These are phyloP conservation scores for Helicolenus hilgendorfi DNA, from an alignment of 2,797 vertebrate species.

Conservation along the genomic window DNA sequence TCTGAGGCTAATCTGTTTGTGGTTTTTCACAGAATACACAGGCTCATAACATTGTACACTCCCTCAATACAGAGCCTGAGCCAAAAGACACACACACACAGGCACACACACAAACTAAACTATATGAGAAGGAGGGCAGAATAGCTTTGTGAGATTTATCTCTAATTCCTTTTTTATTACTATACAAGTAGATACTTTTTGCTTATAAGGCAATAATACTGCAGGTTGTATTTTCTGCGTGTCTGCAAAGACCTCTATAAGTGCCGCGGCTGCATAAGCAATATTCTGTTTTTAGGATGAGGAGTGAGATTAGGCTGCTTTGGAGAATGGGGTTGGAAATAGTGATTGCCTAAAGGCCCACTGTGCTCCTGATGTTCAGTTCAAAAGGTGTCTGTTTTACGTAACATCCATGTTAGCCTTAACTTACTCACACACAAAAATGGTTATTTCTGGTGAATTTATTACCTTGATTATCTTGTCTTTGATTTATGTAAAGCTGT, in stretches of 20 bases:
- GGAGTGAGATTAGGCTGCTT: conserved; percentile 45
- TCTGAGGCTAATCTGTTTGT: conserved; percentile 34
- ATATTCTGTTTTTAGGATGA: conserved; percentile 53
- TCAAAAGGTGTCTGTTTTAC: conserved; percentile 48
- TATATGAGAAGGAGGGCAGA: neutral
- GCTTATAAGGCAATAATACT: conserved; percentile 53
- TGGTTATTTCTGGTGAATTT: neutral
- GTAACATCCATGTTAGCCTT: neutral
- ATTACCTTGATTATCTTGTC: neutral
- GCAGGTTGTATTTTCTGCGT: conserved; percentile 46
- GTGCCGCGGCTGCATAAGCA: conserved; percentile 47
- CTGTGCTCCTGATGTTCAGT: conserved; percentile 19
- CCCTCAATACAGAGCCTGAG: conserved; percentile 23
- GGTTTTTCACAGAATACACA: conserved; percentile 16
- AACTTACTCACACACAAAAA: neutral
- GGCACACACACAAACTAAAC: conserved; percentile 5
- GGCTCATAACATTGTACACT: conserved; percentile 16
- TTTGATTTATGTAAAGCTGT: conserved; percentile 1
- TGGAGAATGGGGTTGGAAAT: conserved; percentile 41
- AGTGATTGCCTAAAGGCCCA: conserved; percentile 19
- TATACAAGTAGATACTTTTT: conserved; percentile 50
- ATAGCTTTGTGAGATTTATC: conserved; percentile 57
- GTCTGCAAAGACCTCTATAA: conserved; percentile 14
- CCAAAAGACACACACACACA: neutral
- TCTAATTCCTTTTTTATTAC: conserved; percentile 73